Conservation (phyloP, 2,888 invertebrate species). For the Tinea trinotella region DNA sequence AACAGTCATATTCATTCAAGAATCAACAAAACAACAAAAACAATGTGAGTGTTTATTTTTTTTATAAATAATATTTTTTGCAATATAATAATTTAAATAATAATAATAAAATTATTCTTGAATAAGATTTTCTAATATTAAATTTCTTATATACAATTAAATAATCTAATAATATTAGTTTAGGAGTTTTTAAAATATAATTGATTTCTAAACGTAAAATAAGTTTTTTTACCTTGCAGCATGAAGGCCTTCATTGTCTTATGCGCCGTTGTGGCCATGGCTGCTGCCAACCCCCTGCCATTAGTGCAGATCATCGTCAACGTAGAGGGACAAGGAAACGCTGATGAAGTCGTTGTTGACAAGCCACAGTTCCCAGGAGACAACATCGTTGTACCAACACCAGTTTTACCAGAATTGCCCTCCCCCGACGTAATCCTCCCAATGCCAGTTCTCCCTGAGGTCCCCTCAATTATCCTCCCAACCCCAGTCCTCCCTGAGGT, state of each 20-base stretch:
- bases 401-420: slow-evolving; percentile 21
- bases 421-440: slow-evolving; percentile 20
- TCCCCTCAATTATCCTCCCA: slow-evolving; percentile 20
- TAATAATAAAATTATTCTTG: background rate
- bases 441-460: slow-evolving; percentile 18
- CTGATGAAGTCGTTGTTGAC: slow-evolving; percentile 23
- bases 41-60: background rate
- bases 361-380: slow-evolving; percentile 16
- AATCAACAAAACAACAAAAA: slow-evolving; percentile 13
- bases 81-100: background rate
- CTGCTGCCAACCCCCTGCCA: slow-evolving; percentile 38
- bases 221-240: slow-evolving; percentile 20
- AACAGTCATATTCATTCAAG: background rate
- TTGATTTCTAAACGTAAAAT: slow-evolving; percentile 21
- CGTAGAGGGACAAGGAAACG: slow-evolving; percentile 30
- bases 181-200: slow-evolving; percentile 20
- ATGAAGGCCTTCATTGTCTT: slow-evolving; percentile 41
- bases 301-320: slow-evolving; percentile 40
- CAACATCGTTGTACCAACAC: slow-evolving; percentile 20
- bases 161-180: background rate
- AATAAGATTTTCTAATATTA: background rate
- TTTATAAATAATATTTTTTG: background rate
- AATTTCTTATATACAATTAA: background rate
- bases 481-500: slow-evolving; percentile 13
- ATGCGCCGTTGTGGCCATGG: slow-evolving; percentile 37